phyloP scores from a whole-genome alignment of 2,113 vertebrate genomes.

The Naja naja region DNA sequence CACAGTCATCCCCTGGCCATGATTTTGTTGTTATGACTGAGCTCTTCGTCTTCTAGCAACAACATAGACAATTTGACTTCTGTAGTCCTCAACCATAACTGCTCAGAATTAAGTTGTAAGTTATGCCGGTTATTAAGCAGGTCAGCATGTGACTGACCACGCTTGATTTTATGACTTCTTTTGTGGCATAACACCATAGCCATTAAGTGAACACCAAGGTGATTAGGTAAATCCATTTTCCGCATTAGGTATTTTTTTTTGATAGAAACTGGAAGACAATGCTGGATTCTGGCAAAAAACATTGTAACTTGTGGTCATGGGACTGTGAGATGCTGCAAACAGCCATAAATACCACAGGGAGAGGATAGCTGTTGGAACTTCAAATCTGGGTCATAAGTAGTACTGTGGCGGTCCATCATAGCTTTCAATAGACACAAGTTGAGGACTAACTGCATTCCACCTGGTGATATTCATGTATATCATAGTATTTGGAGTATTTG shows the following conservation, averaged over 20 bases:
- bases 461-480: not conserved
- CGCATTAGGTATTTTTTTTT: not conserved
- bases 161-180: not conserved
- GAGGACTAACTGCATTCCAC: not conserved
- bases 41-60: not conserved
- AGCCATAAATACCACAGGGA: not conserved
- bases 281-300: not conserved
- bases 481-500: no score
- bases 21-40: not conserved
- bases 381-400: not conserved
- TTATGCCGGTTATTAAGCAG: not conserved
- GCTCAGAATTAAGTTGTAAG: not conserved
- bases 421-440: not conserved
- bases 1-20: not conserved
- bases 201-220: not conserved
- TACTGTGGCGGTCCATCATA: not conserved
- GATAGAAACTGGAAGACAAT: not conserved
- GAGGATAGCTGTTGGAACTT: not conserved
- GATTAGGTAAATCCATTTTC: not conserved
- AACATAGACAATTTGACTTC: not conserved
- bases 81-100: not conserved
- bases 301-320: not conserved
- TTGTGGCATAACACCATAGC: not conserved
- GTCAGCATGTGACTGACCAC: not conserved
- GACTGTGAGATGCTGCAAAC: not conserved